Evolutionary conservation across 30 jellyfish, hydroid and myxozoan genomes (phyloP), one percentile per base, ranked within the genome.

Genomic region (Phacellophora camtschatica): DNA sequence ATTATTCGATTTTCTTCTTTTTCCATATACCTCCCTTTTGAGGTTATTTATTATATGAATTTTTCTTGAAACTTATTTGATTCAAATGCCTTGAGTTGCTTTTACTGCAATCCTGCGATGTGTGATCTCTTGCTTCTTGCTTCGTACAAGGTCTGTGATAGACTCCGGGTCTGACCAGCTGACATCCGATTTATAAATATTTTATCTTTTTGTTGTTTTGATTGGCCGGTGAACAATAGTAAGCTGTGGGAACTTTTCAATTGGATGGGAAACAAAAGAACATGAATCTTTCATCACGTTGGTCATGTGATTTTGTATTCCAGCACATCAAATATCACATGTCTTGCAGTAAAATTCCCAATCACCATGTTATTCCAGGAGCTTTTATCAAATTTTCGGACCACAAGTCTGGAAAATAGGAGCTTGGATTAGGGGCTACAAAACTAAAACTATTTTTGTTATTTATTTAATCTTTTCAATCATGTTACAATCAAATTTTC

Each of bases 1-100:
- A 78, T 78, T 6, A 78, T 78, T 15, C 49, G 68, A 67, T 78
- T 78, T 63, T 78, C 90, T 78, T 78, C 90, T 78, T 27, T 78
- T 62, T 78, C 90, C 90, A 78, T 78, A 56, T 64, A 78, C 80
- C 43, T 68, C 49, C 10, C 12, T 78, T 43, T 36, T 30, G 43
- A 18, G 50, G 32, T 42, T 74, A 37, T 19, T 1, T 15, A 41
- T 19, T 20, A 32, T 34, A 2, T 10, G 25, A 11, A n/a, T 15
- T 10, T 15, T 70, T 18, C 45, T 68, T 2, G 13, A 43, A 27
- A 6, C 4, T 42, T 25, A 70, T 0, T 43, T 49, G 42, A 9
- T 46, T 2, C n/a, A 70, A 23, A 27, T 49, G 55, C 9, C 30
- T 16, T 20, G 71, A 57, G 63, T 23, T 25, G 35, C n/a, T 12